A percentile compares a stretch with the other conserved stretches of the same genome.
Conservation (phyloP, 35 echinoderm and acorn worm species). For the Patiria miniata region DNA sequence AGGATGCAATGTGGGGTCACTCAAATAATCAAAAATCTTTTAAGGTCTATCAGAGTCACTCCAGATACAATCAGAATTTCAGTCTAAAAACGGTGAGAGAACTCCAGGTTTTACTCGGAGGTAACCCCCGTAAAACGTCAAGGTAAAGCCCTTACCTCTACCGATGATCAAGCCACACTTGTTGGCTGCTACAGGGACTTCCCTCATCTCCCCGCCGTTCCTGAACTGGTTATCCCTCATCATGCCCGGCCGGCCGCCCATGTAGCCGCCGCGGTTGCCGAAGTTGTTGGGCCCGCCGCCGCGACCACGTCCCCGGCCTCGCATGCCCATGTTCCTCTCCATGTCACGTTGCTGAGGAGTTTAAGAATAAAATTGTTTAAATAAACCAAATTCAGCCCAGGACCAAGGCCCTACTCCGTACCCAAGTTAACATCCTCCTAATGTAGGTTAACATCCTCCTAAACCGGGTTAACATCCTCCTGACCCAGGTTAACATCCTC, state of each 20-base stretch:
- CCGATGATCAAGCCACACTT: slow-evolving; percentile 94
- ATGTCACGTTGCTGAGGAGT: background rate
- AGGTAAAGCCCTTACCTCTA: slow-evolving; percentile 82
- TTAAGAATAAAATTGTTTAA: slow-evolving; percentile 8
- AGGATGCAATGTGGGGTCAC: slow-evolving; percentile 10
- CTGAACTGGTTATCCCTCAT: slow-evolving; percentile 36
- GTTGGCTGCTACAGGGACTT: slow-evolving; percentile 62
- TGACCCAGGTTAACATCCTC: too few species aligned
- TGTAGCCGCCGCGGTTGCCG: slow-evolving; percentile 39
- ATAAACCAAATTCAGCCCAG: too few species aligned
- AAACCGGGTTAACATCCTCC: too few species aligned
- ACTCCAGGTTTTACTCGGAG: too few species aligned
- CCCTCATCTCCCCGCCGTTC: slow-evolving; percentile 40
- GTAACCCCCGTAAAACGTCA: too few species aligned
- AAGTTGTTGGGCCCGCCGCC: slow-evolving; percentile 59
- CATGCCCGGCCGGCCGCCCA: slow-evolving; percentile 37
- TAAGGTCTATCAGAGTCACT: too few species aligned
- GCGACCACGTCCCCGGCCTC: slow-evolving; percentile 68
- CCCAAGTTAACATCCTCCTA: too few species aligned
- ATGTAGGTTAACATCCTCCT: too few species aligned
- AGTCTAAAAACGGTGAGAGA: too few species aligned
- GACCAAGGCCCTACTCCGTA: too few species aligned
- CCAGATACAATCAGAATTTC: too few species aligned
- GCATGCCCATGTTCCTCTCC: slow-evolving; percentile 16
- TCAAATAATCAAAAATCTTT: too few species aligned